Base-by-base conservation (phyloP, 2,888 invertebrate genomes). In the Gibbula magus region DNA sequence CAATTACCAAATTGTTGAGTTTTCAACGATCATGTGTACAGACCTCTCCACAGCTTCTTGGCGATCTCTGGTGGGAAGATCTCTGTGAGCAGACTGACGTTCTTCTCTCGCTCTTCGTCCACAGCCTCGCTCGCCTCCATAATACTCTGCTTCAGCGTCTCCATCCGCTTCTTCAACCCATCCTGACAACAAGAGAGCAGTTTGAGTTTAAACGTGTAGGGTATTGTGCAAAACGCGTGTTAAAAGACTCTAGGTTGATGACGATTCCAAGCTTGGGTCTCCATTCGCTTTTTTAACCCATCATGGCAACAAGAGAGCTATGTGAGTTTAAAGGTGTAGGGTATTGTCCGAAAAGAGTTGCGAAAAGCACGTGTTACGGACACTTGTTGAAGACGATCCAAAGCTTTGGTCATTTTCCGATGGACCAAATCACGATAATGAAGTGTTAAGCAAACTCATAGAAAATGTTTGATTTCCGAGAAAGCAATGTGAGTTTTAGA, bases 41-140 rank as follows among this genome's bases (percentile, higher is more conserved):
- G 94, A 96, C 97, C 98, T 86, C 97, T 94, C 98, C 98, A 98
- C 70, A 98, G 94, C 82, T 97, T 95, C 93, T 97, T 97, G 3
- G 98, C 98, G 86, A 98, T 97, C 92, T 97, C 96, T 45, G 97
- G 97, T 20, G 98, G 98, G 92, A 98, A 98, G 93, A 98, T 98
- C 91, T 98, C 95, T 93, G 98, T 97, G 77, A 98, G 94, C 10
- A 98, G 94, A 87, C 97, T 97, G 90, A 98, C 98, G 91, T 98
- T 98, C 94, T 98, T 98, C 93, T 97, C 96, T 85, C 98, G 94
- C 92, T 98, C 98, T 87, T 96, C 96, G 90, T 97, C 97, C 0
- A 98, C 98, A 0, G 98, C 98, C 87, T 95, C 95, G 90, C 96
- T 98, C 18, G 97, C 97, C 93, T 97, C 97, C 93, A 98, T 97